These are phyloP conservation scores for Myotis pilosus DNA, from an alignment of 2,797 vertebrate genomes.

Conservation along the genomic window DNA sequence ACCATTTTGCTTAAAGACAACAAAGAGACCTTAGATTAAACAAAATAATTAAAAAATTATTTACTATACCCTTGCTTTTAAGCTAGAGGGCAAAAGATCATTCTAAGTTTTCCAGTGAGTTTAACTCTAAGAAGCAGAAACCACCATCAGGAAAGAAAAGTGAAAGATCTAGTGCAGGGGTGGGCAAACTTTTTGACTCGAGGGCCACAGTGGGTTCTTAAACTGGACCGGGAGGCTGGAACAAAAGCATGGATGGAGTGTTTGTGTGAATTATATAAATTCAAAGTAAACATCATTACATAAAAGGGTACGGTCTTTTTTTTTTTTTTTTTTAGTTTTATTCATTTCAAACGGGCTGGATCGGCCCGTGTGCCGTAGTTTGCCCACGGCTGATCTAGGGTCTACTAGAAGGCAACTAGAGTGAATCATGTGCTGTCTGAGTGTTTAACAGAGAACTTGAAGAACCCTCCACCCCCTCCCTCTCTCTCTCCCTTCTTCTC, in stretches of 20 bases:
- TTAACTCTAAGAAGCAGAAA: conserved; percentile 25
- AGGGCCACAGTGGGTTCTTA: too few species aligned
- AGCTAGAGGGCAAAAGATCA: neutral
- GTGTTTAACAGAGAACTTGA: neutral
- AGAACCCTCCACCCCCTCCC: neutral
- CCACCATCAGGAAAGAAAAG: neutral
- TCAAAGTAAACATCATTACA: too few species aligned
- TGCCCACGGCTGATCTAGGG: neutral
- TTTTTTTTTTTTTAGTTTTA: too few species aligned
- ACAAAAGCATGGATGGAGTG: too few species aligned
- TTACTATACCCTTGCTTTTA: conserved; percentile 52
- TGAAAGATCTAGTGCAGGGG: neutral
- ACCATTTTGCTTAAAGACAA: conserved; percentile 25
- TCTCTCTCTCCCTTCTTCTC: neutral
- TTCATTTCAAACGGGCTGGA: too few species aligned
- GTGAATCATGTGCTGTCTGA: neutral
- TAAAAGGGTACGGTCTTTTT: too few species aligned
- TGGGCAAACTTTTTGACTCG: too few species aligned
- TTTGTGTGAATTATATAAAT: too few species aligned
- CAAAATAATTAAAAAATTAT: conserved; percentile 3
- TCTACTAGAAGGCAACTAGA: neutral
- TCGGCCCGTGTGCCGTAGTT: too few species aligned
- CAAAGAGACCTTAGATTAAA: neutral
- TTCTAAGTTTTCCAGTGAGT: conserved; percentile 20
- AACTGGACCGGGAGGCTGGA: too few species aligned